Conservation (phyloP, 2,888 invertebrate species). For the Spilarctia lutea region DNA sequence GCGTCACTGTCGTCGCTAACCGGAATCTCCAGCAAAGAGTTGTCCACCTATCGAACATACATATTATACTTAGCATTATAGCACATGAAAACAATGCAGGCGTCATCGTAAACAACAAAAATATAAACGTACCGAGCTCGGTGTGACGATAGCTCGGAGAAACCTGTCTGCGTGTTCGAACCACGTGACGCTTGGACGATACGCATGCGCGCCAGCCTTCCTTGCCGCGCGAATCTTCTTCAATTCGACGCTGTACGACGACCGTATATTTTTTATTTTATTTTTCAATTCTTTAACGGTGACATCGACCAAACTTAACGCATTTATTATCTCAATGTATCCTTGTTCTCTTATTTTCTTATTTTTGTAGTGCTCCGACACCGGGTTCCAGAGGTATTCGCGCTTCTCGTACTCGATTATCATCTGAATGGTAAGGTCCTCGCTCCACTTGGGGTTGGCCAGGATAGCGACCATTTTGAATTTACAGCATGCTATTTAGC, state of each 20-base stretch:
- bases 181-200: slow-evolving; percentile 86
- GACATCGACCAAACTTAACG: slow-evolving; percentile 79
- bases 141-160: slow-evolving; percentile 85
- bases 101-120: slow-evolving; percentile 56
- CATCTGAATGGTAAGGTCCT: slow-evolving; percentile 83
- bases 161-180: slow-evolving; percentile 86
- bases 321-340: slow-evolving; percentile 82
- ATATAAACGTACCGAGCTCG: slow-evolving; percentile 81
- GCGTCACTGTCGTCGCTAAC: slow-evolving; percentile 82
- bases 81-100: slow-evolving; percentile 60
- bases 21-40: slow-evolving; percentile 79
- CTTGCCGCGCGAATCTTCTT: slow-evolving; percentile 86
- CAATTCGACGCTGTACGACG: slow-evolving; percentile 84
- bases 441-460: slow-evolving; percentile 85
- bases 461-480: slow-evolving; percentile 80
- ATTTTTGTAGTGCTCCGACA: slow-evolving; percentile 84
- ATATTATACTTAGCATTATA: slow-evolving; percentile 46
- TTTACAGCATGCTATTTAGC: slow-evolving; percentile 72
- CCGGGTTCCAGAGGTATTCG: slow-evolving; percentile 84
- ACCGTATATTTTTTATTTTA: slow-evolving; percentile 85
- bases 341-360: slow-evolving; percentile 84
- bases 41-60: slow-evolving; percentile 78
- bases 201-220: slow-evolving; percentile 85
- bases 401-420: slow-evolving; percentile 84
- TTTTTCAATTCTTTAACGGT: slow-evolving; percentile 85